Evolutionary conservation across 2,797 vertebrate species (phyloP).

Genomic region (Sebastiscus tertius): DNA sequence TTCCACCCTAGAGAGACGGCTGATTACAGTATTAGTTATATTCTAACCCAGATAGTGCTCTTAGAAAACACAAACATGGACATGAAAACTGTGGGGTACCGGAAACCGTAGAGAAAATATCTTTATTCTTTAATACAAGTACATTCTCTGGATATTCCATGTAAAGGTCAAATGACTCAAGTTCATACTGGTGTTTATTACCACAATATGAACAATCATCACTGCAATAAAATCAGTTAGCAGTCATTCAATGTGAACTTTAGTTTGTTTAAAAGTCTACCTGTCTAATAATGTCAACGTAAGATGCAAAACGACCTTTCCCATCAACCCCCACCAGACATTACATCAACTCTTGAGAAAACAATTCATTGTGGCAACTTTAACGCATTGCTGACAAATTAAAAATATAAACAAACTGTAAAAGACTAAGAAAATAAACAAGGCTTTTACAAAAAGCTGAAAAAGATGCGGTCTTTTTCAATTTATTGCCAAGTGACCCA

Average conservation of each 20-base stretch:
- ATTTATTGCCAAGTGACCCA: neutral
- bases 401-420: neutral
- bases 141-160: neutral
- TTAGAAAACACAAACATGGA: neutral
- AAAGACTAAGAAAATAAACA: neutral
- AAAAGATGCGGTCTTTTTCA: neutral
- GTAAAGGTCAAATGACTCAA: neutral
- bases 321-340: neutral
- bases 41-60: neutral
- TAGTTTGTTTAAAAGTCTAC: neutral
- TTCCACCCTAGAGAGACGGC: neutral
- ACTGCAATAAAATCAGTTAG: slow-evolving; percentile 5
- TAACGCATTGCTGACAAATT: neutral
- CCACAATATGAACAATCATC: neutral
- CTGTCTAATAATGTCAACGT: neutral
- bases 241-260: slow-evolving; percentile 13
- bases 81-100: neutral
- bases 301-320: neutral
- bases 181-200: neutral
- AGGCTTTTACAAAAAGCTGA: neutral
- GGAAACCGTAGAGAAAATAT: neutral
- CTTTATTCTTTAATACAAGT: slow-evolving; percentile 24
- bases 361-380: neutral
- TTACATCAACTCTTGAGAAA: neutral
- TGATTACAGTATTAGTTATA: neutral